Evolutionary conservation across 1,140 invertebrate genomes (phyloP).

Genomic region (Microplitis demolitor): DNA sequence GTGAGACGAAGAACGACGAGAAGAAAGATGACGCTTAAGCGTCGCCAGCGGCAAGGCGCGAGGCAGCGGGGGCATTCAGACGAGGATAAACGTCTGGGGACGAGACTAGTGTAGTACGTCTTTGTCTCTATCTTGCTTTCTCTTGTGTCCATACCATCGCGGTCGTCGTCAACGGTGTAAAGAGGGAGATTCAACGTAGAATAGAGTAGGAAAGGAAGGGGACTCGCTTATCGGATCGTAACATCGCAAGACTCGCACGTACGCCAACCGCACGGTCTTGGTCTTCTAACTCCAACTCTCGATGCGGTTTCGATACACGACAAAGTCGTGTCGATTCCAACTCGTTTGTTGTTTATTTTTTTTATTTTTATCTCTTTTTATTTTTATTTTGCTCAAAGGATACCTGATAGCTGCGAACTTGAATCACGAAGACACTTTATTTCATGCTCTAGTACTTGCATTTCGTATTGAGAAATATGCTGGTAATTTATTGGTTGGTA

Average conservation of each 20-base stretch:
- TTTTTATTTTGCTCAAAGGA: neutral
- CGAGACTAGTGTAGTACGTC: neutral
- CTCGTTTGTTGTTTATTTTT: conserved; percentile 12
- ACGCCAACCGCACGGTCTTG: conserved; percentile 41
- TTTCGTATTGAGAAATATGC: neutral
- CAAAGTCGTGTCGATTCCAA: conserved; percentile 9
- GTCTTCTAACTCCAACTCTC: conserved; percentile 8
- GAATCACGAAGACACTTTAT: neutral
- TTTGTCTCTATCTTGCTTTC: neutral
- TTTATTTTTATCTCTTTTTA: neutral
- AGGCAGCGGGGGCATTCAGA: conserved; percentile 34
- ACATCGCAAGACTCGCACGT: conserved; percentile 52
- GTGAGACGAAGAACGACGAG: conserved; percentile 1
- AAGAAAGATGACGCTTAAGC: conserved; percentile 24
- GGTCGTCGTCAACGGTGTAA: too few relatives aligned
- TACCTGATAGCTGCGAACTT: conserved; percentile 5
- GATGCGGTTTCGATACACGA: conserved; percentile 15
- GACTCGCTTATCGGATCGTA: conserved; percentile 50
- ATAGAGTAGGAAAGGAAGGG: conserved; percentile 28
- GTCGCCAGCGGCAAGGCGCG: conserved; percentile 32
- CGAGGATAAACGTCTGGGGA: conserved; percentile 25
- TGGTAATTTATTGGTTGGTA: too few relatives aligned
- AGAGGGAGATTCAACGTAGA: neutral
- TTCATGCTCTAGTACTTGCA: neutral
- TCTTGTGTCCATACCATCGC: neutral